phyloP scores from a whole-genome alignment of 2,113 vertebrate genomes.

The Cyphomyrus discorhynchus region DNA sequence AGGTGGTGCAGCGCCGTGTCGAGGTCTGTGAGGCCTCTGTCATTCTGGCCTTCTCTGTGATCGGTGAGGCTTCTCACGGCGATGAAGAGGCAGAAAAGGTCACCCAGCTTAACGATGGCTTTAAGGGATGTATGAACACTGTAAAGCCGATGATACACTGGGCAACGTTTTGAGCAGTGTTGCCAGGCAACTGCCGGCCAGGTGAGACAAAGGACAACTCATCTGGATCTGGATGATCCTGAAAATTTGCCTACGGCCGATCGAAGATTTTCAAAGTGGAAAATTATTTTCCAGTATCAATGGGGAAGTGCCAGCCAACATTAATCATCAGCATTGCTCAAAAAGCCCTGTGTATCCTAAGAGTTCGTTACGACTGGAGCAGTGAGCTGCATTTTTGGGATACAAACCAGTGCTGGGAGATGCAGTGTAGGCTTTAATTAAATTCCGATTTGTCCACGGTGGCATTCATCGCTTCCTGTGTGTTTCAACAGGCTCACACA shows the following conservation, averaged over 20 bases:
- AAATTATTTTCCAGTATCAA: background rate
- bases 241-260: background rate
- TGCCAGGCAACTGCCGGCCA: background rate
- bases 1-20: conserved; percentile 68
- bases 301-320: background rate
- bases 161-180: background rate
- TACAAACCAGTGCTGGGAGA: background rate
- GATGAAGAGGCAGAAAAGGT: background rate
- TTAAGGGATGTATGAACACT: background rate
- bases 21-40: conserved; percentile 75
- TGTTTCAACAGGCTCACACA: background rate
- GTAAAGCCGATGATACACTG: background rate
- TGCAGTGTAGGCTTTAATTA: background rate
- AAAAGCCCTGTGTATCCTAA: background rate
- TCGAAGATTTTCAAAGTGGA: background rate
- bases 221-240: background rate
- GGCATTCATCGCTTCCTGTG: background rate
- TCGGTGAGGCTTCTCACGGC: conserved; percentile 59
- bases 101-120: background rate
- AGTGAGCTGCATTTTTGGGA: background rate
- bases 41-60: conserved; percentile 67
- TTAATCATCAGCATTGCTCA: background rate
- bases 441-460: background rate
- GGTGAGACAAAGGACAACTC: background rate
- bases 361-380: background rate